Evolutionary conservation across 2,888 invertebrate genomes (phyloP).

Genomic region (Tuta absoluta): DNA sequence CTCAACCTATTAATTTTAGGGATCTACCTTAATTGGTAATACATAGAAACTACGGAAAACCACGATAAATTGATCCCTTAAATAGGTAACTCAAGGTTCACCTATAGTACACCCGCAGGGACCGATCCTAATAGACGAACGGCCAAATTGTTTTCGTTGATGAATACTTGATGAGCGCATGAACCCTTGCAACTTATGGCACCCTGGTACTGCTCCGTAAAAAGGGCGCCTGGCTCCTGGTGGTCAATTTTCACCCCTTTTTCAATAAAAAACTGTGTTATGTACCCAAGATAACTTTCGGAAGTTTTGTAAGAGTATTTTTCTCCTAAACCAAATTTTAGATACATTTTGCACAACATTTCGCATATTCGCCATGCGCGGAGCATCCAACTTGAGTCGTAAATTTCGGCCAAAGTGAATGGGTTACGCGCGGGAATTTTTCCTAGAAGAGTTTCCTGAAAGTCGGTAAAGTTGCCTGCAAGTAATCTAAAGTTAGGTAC

Average conservation of each 20-base stretch:
- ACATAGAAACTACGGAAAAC: too few species aligned
- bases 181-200: conserved; percentile 66
- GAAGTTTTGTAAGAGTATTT: not conserved
- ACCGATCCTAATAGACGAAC: conserved; percentile 59
- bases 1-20: too few species aligned
- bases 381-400: conserved; percentile 64
- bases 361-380: conserved; percentile 49
- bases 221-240: conserved; percentile 11
- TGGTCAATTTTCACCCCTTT: conserved; percentile 10
- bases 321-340: conserved; percentile 26
- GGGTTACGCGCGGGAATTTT: conserved; percentile 67
- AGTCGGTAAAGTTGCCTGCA: conserved; percentile 72
- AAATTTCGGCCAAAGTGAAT: conserved; percentile 72
- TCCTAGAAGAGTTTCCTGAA: conserved; percentile 61
- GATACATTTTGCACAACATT: conserved; percentile 40
- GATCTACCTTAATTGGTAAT: too few species aligned
- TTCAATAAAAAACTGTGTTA: not conserved
- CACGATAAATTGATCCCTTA: too few species aligned
- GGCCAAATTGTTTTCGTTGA: conserved; percentile 67
- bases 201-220: conserved; percentile 34
- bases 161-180: conserved; percentile 70
- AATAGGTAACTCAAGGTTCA: not conserved
- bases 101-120: conserved; percentile 41
- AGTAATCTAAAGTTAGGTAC: conserved; percentile 81
- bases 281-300: not conserved